phyloP scores from a whole-genome alignment of 2,888 invertebrate species.

The Xestia ashworthii region DNA sequence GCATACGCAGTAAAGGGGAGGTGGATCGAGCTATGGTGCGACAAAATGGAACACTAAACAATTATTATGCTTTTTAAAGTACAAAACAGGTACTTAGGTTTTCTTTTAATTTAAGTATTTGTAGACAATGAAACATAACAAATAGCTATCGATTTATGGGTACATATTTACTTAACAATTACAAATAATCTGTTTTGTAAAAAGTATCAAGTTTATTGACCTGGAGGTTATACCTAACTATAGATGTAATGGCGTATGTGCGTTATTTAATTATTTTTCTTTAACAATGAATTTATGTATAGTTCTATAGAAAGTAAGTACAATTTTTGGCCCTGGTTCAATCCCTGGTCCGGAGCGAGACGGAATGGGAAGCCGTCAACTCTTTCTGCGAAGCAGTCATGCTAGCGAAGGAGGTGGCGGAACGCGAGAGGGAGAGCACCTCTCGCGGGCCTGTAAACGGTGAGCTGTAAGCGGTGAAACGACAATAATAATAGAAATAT shows the following conservation, averaged over 20 bases:
- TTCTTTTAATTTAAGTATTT: not conserved
- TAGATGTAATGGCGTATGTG: not conserved
- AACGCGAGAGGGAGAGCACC: no score
- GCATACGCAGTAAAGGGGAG: no score
- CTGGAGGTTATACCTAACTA: not conserved
- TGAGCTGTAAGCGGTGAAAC: no score
- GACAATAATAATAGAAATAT: no score
- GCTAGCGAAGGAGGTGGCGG: no score
- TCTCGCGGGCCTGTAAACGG: no score
- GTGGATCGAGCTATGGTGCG: no score
- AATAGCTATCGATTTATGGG: slow-evolving; percentile 1
- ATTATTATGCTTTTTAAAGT: not conserved
- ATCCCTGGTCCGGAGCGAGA: no score
- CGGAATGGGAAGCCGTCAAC: no score
- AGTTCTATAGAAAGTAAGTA: not conserved
- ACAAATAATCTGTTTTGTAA: slow-evolving; percentile 18
- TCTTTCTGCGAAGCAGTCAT: no score
- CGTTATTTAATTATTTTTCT: slow-evolving; percentile 12
- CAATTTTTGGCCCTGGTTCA: not conserved
- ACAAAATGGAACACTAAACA: no score
- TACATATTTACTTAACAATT: slow-evolving; percentile 27
- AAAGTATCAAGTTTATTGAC: slow-evolving; percentile 14
- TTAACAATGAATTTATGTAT: slow-evolving; percentile 7
- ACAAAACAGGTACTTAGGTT: not conserved
- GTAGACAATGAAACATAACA: not conserved